phyloP scores from a whole-genome alignment of 1,140 invertebrate genomes.

The Atta cephalotes region DNA sequence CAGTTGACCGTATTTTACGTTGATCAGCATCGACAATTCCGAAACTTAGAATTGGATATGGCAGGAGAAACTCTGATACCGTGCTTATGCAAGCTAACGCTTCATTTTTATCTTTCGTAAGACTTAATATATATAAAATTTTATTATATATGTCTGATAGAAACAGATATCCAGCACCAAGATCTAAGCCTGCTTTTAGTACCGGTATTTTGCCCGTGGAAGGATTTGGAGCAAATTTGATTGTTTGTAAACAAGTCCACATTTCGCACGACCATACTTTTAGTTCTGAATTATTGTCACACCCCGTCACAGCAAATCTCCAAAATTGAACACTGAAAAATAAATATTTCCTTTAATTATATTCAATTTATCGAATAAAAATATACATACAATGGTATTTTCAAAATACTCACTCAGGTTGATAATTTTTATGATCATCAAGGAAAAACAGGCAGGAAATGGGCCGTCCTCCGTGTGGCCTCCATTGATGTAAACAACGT shows the following conservation, averaged over 20 bases:
- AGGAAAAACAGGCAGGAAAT: slow-evolving; percentile 96
- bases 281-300: slow-evolving; percentile 95
- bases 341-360: slow-evolving; percentile 29
- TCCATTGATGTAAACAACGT: slow-evolving; percentile 95
- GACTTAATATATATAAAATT: slow-evolving; percentile 92
- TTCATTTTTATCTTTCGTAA: slow-evolving; percentile 87
- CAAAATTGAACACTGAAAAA: slow-evolving; percentile 93
- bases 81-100: slow-evolving; percentile 88
- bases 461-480: slow-evolving; percentile 94
- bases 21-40: slow-evolving; percentile 92
- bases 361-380: not conserved
- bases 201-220: slow-evolving; percentile 81
- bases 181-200: slow-evolving; percentile 93
- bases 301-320: slow-evolving; percentile 97
- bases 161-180: slow-evolving; percentile 93
- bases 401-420: slow-evolving; percentile 91
- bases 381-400: not conserved
- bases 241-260: slow-evolving; percentile 96
- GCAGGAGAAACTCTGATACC: slow-evolving; percentile 93
- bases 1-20: slow-evolving; percentile 79
- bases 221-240: slow-evolving; percentile 89
- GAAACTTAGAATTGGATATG: slow-evolving; percentile 94
- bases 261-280: slow-evolving; percentile 98
- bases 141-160: slow-evolving; percentile 93
- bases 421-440: slow-evolving; percentile 94